Conservation (phyloP, 2,113 vertebrate species). For the Channa maculata region DNA sequence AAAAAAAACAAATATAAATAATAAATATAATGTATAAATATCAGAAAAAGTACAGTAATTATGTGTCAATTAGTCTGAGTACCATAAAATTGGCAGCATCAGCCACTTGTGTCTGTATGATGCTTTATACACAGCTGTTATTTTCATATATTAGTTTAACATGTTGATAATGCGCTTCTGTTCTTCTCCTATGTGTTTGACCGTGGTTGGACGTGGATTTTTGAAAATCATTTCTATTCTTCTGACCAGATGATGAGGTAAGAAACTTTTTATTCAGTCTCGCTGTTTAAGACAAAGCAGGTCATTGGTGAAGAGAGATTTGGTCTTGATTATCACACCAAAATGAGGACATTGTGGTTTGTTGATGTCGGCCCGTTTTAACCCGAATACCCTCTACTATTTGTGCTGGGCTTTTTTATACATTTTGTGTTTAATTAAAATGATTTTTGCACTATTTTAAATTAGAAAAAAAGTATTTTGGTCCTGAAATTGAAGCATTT, state of each 20-base stretch:
- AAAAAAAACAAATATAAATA: too few species aligned
- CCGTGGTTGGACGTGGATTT: conserved; percentile 39
- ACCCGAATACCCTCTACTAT: too few species aligned
- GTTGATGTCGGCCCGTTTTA: too few species aligned
- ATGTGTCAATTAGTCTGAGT: neutral
- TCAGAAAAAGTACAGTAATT: too few species aligned
- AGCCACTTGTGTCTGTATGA: too few species aligned
- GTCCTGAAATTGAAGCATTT: neutral
- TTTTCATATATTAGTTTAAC: neutral
- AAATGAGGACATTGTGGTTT: conserved; percentile 39
- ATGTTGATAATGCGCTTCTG: conserved; percentile 41
- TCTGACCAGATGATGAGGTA: conserved; percentile 84
- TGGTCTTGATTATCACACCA: conserved; percentile 35
- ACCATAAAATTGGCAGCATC: neutral
- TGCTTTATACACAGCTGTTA: too few species aligned
- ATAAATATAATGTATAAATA: too few species aligned
- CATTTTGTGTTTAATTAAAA: too few species aligned
- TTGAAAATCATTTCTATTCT: conserved; percentile 34
- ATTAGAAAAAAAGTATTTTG: neutral
- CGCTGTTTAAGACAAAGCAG: conserved; percentile 29
- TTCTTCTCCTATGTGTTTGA: conserved; percentile 43
- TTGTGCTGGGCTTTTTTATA: too few species aligned
- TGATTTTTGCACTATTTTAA: neutral
- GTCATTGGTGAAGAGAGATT: conserved; percentile 27
- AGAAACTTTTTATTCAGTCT: conserved; percentile 58